phyloP scores from a whole-genome alignment of 1,140 invertebrate species.

The Bursaphelenchus mucronatus region DNA sequence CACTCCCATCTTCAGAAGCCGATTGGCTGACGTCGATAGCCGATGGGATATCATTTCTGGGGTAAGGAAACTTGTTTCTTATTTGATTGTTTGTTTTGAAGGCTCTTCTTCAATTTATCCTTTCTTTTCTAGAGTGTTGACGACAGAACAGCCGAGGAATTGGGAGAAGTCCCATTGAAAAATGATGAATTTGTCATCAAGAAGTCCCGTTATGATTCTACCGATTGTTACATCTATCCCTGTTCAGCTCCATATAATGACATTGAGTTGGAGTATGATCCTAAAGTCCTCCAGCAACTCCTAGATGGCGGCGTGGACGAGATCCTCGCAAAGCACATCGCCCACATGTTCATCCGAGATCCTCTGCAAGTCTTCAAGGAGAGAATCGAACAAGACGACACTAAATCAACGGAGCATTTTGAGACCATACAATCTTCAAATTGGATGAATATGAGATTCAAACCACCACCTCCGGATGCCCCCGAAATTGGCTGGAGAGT shows the following conservation, averaged over 20 bases:
- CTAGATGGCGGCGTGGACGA: conserved; percentile 69
- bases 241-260: conserved; percentile 85
- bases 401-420: conserved; percentile 93
- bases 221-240: conserved; percentile 88
- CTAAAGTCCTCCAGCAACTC: conserved; percentile 75
- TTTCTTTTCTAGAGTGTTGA: conserved; percentile 70
- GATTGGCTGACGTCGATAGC: conserved; percentile 88
- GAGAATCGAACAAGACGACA: conserved; percentile 88
- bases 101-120: conserved; percentile 23
- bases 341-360: conserved; percentile 96
- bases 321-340: conserved; percentile 78
- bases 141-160: conserved; percentile 87
- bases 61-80: conserved; percentile 11
- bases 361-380: conserved; percentile 88
- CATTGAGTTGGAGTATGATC: conserved; percentile 79
- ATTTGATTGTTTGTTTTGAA: conserved; percentile 8
- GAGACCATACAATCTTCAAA: conserved; percentile 99
- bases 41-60: conserved; percentile 66
- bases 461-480: conserved; percentile 72
- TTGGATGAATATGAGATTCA: conserved; percentile 99
- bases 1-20: conserved; percentile 86
- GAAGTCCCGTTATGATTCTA: conserved; percentile 95
- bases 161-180: conserved; percentile 70
- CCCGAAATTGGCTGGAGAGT: conserved; percentile 94
- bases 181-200: conserved; percentile 78